Conservation (phyloP, 2,888 invertebrate species). For the Nymphalis urticae region DNA sequence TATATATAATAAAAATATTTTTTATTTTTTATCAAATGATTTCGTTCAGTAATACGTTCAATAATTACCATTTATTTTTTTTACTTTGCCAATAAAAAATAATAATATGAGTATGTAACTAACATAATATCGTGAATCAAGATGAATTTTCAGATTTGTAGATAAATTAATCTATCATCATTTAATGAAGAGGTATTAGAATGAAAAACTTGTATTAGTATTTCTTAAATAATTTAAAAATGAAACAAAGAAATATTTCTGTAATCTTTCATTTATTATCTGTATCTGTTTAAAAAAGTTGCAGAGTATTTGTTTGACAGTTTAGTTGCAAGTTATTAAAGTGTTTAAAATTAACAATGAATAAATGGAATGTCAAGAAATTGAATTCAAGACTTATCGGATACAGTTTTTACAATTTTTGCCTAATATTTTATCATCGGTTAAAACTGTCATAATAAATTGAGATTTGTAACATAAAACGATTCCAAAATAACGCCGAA, state of each 20-base stretch:
- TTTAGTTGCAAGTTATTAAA: neutral
- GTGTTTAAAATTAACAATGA: conserved; percentile 10
- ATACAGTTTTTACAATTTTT: neutral
- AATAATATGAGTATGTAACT: no score
- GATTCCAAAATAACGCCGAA: conserved; percentile 18
- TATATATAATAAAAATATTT: no score
- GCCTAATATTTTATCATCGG: neutral
- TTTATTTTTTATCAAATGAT: no score
- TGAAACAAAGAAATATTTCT: conserved; percentile 26
- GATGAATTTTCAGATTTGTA: neutral
- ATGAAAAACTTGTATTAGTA: neutral
- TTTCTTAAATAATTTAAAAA: conserved; percentile 8
- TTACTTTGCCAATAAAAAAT: no score
- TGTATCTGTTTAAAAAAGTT: conserved; percentile 22
- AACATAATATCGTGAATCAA: no score
- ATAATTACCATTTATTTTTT: no score
- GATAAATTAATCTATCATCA: neutral
- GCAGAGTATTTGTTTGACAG: conserved; percentile 9
- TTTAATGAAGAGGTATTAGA: neutral
- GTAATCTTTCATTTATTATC: conserved; percentile 32
- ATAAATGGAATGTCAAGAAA: conserved; percentile 18
- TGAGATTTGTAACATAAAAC: conserved; percentile 12
- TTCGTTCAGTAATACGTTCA: no score
- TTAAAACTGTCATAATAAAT: no score
- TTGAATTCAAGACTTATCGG: neutral